Base-by-base conservation (phyloP, 1,140 invertebrate species). In the Euwallacea similis region DNA sequence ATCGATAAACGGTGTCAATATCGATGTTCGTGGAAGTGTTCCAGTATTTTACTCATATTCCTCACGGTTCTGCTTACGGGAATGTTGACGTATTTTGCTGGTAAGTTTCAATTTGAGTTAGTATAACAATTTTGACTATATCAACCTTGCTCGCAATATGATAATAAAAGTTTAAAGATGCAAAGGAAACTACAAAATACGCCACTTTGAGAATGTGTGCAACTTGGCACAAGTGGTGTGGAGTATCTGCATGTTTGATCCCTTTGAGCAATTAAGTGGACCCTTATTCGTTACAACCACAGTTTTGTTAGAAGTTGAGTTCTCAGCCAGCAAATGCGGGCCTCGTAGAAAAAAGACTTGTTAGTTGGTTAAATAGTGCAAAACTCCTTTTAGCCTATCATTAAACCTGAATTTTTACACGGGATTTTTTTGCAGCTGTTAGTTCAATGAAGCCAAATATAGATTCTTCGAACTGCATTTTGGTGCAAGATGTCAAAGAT, bases 1-100 rank as follows among this genome's bases (percentile, higher is more conserved):
- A 93, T 96, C 85, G 93, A 95, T 84, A 96, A 96, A 83, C 88
- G 93, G 71, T 94, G 93, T 83, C 92, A 93, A 79, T 92, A 95
- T 79, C 87, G 92, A 72, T 97, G 94, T 86, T 95, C 93, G 77
- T 98, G 96, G 96, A 95, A 95, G 84, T 97, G 94, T 83, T 90
- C 93, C 80, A 93, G 93, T 80, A 93, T 97, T 82, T 89, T 91
- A 73, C 90, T 97, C 83, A 95, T 97, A 80, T 88, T 96, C 76
- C 84, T 97, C 76, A 90, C 89, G 80, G 91, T 96, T 73, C 90
- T 92, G 73, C 87, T 97, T 75, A 90, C 93, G 75, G 94, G 94
- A 67, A 94, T 95, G 88, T 87, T 97, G 77, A 91, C 93, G 74
- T 98, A 97, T 85, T 96, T 97, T 85, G 93, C 93, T 87, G 91